A percentile compares a stretch with the other conserved stretches of the same genome.
Evolutionary conservation across 2,797 vertebrate genomes (phyloP).

Genomic region (Sitta carolinensis): DNA sequence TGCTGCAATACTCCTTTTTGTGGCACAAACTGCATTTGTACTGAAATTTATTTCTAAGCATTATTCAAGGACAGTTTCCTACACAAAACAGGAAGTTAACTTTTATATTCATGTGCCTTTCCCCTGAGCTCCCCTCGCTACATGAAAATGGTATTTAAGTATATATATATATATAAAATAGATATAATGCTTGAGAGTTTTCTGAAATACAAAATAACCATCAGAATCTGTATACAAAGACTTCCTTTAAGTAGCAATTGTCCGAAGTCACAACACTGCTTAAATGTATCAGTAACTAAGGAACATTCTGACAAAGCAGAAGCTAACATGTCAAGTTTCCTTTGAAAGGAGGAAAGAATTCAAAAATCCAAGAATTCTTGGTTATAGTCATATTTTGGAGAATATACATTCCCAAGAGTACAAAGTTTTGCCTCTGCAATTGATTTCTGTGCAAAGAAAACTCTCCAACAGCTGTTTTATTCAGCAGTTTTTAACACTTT

Average conservation of each 20-base stretch:
- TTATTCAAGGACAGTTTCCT: neutral
- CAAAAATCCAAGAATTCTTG: neutral
- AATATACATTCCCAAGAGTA: neutral
- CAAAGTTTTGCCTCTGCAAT: neutral
- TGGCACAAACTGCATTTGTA: neutral
- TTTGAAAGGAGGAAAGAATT: neutral
- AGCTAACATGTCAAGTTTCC: neutral
- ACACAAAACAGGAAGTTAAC: neutral
- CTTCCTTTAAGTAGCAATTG: neutral
- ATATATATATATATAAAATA: neutral
- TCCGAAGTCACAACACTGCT: neutral
- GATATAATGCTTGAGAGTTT: neutral
- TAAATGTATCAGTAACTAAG: neutral
- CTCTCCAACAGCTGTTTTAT: neutral
- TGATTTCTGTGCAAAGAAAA: neutral
- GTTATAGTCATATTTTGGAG: neutral
- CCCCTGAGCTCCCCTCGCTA: neutral
- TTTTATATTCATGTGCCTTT: neutral
- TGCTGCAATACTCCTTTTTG: neutral
- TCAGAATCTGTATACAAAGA: neutral
- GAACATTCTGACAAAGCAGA: neutral
- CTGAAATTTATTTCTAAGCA: neutral
- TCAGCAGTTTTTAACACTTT: neutral
- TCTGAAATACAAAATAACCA: neutral
- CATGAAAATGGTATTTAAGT: neutral